phyloP scores from a whole-genome alignment of 2,797 vertebrate species.

The Etheostoma perlongum region DNA sequence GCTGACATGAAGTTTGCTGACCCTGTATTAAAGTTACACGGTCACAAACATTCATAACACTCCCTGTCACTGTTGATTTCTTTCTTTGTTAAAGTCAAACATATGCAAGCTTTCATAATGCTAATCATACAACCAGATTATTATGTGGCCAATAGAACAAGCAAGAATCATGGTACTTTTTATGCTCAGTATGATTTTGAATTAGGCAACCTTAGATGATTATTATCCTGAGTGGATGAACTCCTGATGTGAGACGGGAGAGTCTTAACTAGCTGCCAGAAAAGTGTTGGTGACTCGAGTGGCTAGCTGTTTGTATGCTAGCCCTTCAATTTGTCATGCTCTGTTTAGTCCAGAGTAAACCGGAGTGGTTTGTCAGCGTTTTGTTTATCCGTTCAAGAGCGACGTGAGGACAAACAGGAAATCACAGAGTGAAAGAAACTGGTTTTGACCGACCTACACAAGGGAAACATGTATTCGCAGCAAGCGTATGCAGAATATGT shows the following conservation, averaged over 20 bases:
- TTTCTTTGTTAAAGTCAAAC: constrained; percentile 36
- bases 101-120: constrained; percentile 43
- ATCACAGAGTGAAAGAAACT: constrained; percentile 39
- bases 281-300: constrained; percentile 26
- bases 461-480: constrained; percentile 44
- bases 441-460: constrained; percentile 23
- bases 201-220: constrained; percentile 19
- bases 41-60: constrained; percentile 21
- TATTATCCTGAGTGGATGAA: constrained; percentile 24
- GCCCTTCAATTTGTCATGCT: constrained; percentile 24
- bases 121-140: constrained; percentile 15
- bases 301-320: constrained; percentile 20
- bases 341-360: constrained; percentile 18
- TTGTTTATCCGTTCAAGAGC: constrained; percentile 43
- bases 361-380: constrained; percentile 34
- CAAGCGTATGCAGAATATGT: constrained; percentile 35
- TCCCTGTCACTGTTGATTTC: constrained; percentile 8
- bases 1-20: constrained; percentile 7
- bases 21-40: constrained; percentile 8
- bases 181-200: constrained; percentile 10
- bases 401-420: constrained; percentile 55
- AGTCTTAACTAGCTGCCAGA: constrained; percentile 10
- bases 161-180: constrained; percentile 23
- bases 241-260: constrained; percentile 1
- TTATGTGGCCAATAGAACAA: constrained; percentile 6